Evolutionary conservation across 2,113 vertebrate genomes (phyloP), one percentile per base, ranked within the genome.

Genomic region (Pterocles orientalis): DNA sequence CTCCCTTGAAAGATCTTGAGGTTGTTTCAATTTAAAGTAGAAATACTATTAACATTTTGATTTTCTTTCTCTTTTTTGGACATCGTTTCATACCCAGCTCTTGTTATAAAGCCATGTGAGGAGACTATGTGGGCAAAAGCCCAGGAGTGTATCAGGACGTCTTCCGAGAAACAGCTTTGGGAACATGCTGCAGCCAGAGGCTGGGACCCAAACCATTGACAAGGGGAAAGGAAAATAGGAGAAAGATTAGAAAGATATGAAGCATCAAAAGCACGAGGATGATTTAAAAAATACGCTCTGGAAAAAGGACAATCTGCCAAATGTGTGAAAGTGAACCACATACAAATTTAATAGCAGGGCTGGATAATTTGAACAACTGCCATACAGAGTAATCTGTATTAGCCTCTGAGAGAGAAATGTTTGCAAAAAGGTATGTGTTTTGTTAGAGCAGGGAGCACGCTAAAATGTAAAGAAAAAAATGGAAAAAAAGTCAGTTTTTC

Each of bases 261-360:
- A 90, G 80, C 72, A 70, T 86, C 51, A 66, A 73, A 87, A 54
- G 20, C 41, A 94, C 41, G 76, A 94, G 26, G 28, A 31, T 1
- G 5, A 82, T 75, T 81, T 69, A 65, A 92, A 88, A 93, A 95
- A 82, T 66, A 57, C 57, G 76, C 34, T 87, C 62, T 96, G 87
- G 92, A 91, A 93, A 90, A 95, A 66, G 47, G 50, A 91, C 10
- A 39, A 54, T 89, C 78, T 94, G 78, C 84, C 87, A 85, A 89
- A 80, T 43, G 64, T 72, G 80, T 86, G 58, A 60, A 89, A 64
- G 16, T 57, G 36, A 90, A 71, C 57, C 85, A 83, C 69, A 43
- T 75, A 82, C 16, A 90, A 90, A 85, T 60, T 80, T 73, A 89
- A 73, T 78, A 90, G 47, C 29, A 83, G 54, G 76, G 29, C 33